Conservation (phyloP, 1,140 invertebrate genomes). For the Melanaphis sacchari region DNA sequence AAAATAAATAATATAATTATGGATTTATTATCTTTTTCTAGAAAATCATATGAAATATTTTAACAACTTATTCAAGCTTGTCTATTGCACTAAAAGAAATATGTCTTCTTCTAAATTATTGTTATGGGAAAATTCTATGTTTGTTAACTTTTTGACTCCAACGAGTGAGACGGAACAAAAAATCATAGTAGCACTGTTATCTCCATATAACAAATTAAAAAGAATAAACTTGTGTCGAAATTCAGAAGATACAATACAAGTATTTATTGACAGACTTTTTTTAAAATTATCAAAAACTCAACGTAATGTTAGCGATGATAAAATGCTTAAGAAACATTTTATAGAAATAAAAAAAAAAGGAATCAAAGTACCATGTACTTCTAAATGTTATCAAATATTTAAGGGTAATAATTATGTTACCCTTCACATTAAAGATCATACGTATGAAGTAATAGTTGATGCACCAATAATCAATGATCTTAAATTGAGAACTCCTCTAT, state of each 20-base stretch:
- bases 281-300: neutral
- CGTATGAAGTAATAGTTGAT: neutral
- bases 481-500: neutral
- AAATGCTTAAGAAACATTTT: neutral
- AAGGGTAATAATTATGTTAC: neutral
- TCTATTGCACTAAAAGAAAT: neutral
- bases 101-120: conserved; percentile 40
- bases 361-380: neutral
- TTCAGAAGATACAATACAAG: neutral
- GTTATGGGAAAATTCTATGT: conserved; percentile 33
- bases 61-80: neutral
- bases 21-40: neutral
- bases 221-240: conserved; percentile 3
- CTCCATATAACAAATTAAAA: neutral
- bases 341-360: neutral
- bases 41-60: neutral
- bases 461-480: conserved; percentile 26
- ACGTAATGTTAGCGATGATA: neutral
- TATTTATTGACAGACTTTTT: neutral
- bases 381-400: conserved; percentile 28
- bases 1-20: neutral
- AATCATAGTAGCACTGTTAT: neutral
- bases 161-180: neutral
- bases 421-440: neutral
- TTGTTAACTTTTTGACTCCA: neutral